A percentile compares a stretch with the other conserved stretches of the same genome.
Evolutionary conservation across 2,113 vertebrate species (phyloP).

Genomic region (Acrocephalus arundinaceus): DNA sequence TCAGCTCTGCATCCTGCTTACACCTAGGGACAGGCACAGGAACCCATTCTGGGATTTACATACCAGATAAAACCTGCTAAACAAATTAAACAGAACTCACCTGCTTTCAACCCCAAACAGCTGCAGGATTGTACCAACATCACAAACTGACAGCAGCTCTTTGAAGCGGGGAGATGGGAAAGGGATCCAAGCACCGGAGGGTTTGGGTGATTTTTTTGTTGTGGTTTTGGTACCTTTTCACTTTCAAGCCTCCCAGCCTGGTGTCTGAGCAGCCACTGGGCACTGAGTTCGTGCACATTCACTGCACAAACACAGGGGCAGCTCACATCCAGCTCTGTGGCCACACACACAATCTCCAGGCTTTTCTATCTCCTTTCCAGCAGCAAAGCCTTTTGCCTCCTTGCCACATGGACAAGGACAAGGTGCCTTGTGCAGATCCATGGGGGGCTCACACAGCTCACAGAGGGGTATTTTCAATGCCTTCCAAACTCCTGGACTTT

Average conservation of each 20-base stretch:
- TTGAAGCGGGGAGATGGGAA: not conserved
- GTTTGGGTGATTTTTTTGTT: not conserved
- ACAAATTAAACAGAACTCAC: not conserved
- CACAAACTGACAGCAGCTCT: not conserved
- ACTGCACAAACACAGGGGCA: not conserved
- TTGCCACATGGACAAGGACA: fast-evolving
- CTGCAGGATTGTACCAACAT: not conserved
- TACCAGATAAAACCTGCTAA: not conserved
- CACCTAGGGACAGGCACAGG: not conserved
- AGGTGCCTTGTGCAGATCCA: not conserved
- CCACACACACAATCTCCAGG: not conserved
- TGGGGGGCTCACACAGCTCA: fast-evolving
- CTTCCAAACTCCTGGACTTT: fast-evolving
- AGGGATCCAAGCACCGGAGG: not conserved
- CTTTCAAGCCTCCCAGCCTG: not conserved
- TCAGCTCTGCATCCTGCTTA: not conserved
- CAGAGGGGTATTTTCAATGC: fast-evolving
- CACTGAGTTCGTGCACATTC: fast-evolving
- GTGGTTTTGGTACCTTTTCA: not conserved
- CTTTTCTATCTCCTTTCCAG: fast-evolving
- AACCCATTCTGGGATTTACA: not conserved
- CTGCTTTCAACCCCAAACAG: not conserved
- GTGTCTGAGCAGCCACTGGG: not conserved
- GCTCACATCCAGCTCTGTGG: fast-evolving
- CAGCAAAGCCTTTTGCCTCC: not conserved